Evolutionary conservation across 2,113 vertebrate species (phyloP).

Genomic region (Cygnus buccinator): DNA sequence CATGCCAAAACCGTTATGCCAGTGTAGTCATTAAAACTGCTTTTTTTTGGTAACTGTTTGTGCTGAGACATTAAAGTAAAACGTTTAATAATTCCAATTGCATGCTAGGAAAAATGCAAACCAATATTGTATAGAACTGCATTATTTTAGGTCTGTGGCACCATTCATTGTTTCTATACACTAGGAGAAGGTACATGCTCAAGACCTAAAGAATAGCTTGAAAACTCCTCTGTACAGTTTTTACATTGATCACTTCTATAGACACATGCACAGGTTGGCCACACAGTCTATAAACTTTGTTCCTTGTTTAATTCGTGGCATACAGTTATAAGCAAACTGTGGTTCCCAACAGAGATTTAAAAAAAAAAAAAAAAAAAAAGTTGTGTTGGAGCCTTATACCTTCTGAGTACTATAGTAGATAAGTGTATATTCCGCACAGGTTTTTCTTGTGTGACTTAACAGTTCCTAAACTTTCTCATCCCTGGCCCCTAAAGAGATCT

Average conservation of each 20-base stretch:
- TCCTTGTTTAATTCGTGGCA: not conserved
- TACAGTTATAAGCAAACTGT: not conserved
- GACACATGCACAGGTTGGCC: not conserved
- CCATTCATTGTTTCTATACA: not conserved
- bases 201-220: not conserved
- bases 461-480: not conserved
- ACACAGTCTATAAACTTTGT: not conserved
- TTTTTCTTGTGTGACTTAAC: not conserved
- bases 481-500: not conserved
- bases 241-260: accelerated
- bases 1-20: not conserved
- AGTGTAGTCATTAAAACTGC: not conserved
- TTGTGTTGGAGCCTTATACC: not conserved
- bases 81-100: accelerated
- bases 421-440: not conserved
- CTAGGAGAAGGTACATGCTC: not conserved
- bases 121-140: not conserved
- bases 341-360: not conserved
- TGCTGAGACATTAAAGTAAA: not conserved
- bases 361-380: not conserved
- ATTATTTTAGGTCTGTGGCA: not conserved
- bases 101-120: not conserved
- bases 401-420: not conserved
- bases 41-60: not conserved
- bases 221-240: not conserved